Conservation (phyloP, 2,113 vertebrate genomes). For the Centropristis striata region DNA sequence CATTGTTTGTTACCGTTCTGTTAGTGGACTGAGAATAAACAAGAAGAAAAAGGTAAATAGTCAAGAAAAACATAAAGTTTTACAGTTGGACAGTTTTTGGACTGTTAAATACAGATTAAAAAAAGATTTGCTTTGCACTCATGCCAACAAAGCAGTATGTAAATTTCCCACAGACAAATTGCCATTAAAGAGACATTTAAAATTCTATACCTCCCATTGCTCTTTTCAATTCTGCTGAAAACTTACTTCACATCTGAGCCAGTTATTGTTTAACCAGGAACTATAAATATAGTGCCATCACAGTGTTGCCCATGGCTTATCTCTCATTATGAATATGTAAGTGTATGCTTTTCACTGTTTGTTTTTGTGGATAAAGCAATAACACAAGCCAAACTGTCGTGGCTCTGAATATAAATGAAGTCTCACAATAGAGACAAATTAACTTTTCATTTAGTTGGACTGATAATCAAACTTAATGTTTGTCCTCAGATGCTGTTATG, state of each 20-base stretch:
- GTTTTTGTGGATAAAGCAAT: slow-evolving; percentile 50
- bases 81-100: neutral
- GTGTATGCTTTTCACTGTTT: slow-evolving; percentile 34
- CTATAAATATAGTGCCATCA: slow-evolving; percentile 25
- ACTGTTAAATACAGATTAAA: slow-evolving; percentile 1
- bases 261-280: slow-evolving; percentile 5
- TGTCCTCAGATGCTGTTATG: slow-evolving; percentile 26
- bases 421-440: slow-evolving; percentile 10
- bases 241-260: slow-evolving; percentile 9
- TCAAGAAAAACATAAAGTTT: slow-evolving; percentile 1
- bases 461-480: slow-evolving; percentile 50
- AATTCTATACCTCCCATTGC: slow-evolving; percentile 4
- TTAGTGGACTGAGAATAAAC: neutral
- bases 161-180: slow-evolving; percentile 3
- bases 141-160: neutral
- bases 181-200: slow-evolving; percentile 16
- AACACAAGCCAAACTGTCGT: slow-evolving; percentile 18
- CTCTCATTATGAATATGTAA: slow-evolving; percentile 55
- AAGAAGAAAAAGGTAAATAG: neutral
- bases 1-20: neutral
- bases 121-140: neutral
- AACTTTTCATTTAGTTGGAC: slow-evolving; percentile 49
- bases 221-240: slow-evolving; percentile 14
- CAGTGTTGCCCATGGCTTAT: slow-evolving; percentile 41
- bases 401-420: slow-evolving; percentile 53